A percentile compares a stretch with the other conserved stretches of the same genome.
These are phyloP conservation scores for Litocranius walleri DNA, from an alignment of 2,113 vertebrate genomes.

Conservation along the genomic window DNA sequence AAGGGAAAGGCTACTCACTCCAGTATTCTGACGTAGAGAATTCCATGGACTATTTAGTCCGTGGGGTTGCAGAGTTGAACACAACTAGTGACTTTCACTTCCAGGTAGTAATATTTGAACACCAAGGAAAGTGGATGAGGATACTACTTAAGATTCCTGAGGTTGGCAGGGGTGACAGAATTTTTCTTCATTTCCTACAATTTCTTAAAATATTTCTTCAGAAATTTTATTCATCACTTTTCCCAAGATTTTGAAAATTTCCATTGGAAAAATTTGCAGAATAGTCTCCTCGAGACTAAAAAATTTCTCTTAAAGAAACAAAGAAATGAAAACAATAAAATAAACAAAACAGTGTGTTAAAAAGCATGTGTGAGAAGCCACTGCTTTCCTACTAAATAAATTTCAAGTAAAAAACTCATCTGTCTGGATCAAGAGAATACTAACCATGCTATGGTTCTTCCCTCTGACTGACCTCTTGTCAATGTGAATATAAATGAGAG, in stretches of 20 bases:
- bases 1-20: not conserved
- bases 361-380: not conserved
- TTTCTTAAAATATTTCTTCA: not conserved
- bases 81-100: not conserved
- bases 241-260: not conserved
- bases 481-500: constrained; percentile 77
- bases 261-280: not conserved
- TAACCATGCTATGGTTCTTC: not conserved
- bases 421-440: constrained; percentile 19
- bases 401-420: not conserved
- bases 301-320: not conserved
- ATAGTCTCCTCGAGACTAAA: not conserved
- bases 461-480: constrained; percentile 72
- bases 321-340: not conserved
- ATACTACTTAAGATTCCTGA: not conserved
- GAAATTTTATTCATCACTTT: not conserved
- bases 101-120: not conserved
- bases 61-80: not conserved
- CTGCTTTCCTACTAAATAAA: constrained; percentile 38
- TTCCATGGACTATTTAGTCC: not conserved
- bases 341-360: not conserved
- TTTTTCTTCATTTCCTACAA: not conserved
- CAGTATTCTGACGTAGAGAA: not conserved
- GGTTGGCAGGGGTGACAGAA: not conserved
- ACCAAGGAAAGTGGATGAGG: rapidly evolving